A percentile compares a stretch with the other conserved stretches of the same genome.
These are phyloP conservation scores for Unio pictorum DNA, from an alignment of 2,888 invertebrate genomes.

Conservation along the genomic window DNA sequence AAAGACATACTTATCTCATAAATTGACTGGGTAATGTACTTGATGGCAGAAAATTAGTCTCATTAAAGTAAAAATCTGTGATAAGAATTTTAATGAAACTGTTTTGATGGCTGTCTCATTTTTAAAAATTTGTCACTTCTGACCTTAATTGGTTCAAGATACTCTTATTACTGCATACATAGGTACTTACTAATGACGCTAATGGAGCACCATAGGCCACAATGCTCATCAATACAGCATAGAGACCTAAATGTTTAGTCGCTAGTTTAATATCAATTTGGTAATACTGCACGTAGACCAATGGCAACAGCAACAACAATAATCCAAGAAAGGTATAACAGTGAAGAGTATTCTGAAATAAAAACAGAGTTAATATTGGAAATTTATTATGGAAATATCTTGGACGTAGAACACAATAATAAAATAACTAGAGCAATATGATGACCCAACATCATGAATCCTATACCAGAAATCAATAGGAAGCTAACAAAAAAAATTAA, in stretches of 20 bases:
- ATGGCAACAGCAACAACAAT: conserved; percentile 31
- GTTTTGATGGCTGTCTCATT: too few relatives aligned
- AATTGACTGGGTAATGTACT: too few relatives aligned
- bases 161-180: neutral
- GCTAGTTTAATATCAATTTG: conserved; percentile 33
- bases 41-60: too few relatives aligned
- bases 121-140: too few relatives aligned
- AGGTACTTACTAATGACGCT: conserved; percentile 44
- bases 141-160: too few relatives aligned
- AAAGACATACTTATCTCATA: too few relatives aligned
- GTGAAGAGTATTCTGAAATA: conserved; percentile 41
- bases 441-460: neutral
- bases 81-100: too few relatives aligned
- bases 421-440: neutral
- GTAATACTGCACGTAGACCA: conserved; percentile 47
- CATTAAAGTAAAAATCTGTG: too few relatives aligned
- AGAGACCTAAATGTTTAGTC: conserved; percentile 35
- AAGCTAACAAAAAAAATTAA: too few relatives aligned
- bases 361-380: neutral
- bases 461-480: too few relatives aligned
- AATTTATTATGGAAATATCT: neutral
- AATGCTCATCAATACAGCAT: conserved; percentile 38
- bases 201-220: conserved; percentile 50
- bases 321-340: conserved; percentile 26
- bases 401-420: neutral